Evolutionary conservation across 30 jellyfish, hydroid and myxozoan species (phyloP), one percentile per base, ranked within the genome.

Genomic region (Clytia hemisphaerica): DNA sequence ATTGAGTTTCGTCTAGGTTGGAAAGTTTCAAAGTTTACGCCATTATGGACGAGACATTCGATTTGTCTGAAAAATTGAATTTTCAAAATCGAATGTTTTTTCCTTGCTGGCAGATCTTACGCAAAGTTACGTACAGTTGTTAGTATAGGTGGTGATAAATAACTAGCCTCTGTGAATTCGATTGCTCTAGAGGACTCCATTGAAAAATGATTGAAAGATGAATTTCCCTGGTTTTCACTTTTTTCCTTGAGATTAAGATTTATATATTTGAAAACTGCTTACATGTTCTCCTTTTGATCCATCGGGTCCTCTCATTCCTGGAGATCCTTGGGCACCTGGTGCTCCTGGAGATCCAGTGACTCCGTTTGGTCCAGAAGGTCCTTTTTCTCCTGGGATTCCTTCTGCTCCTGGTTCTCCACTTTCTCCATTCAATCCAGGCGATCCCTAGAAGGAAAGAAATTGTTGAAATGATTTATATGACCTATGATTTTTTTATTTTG

Each of bases 221-320:
- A n/a, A n/a, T n/a, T n/a, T n/a, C n/a, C n/a, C n/a, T n/a, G n/a
- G n/a, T n/a, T n/a, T n/a, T n/a, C n/a, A n/a, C n/a, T n/a, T n/a
- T n/a, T n/a, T n/a, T n/a, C n/a, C n/a, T n/a, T n/a, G n/a, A n/a
- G n/a, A n/a, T n/a, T n/a, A n/a, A n/a, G n/a, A n/a, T 54, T 54
- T 22, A 15, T 19, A 4, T 6, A 27, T 36, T 14, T 6, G 30
- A n/a, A 4, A 25, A 58, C 14, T 18, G 51, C 84, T 67, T 29
- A 78, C 93, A 57, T 78, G 93, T 5, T 42, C 32, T n/a, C 93
- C 93, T 54, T 53, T 67, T 30, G 71, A 54, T 19, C 93, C 93
- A 26, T 34, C 33, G 4, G 84, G 84, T 12, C 93, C 93, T 19
- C 27, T 37, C 7, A 22, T 46, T 28, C 93, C 93, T 15, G 75